Evolutionary conservation across 2,888 invertebrate species (phyloP).

Genomic region (Didymodactylos carnosus): DNA sequence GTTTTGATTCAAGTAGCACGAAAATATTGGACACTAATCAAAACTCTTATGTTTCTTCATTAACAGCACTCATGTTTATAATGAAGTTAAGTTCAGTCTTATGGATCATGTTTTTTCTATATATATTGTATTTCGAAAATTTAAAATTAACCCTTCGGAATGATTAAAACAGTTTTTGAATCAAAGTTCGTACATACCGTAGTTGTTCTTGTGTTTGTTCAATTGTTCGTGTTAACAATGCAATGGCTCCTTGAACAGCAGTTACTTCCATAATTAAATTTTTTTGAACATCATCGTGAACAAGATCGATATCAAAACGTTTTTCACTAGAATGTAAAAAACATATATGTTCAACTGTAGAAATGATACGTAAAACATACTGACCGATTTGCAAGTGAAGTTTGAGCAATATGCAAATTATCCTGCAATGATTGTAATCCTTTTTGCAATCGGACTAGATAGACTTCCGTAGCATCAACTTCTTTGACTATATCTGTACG

Average conservation of each 20-base stretch:
- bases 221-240: constrained; percentile 47
- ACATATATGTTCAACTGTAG: neutral
- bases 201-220: constrained; percentile 64
- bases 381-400: constrained; percentile 54
- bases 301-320: constrained; percentile 56
- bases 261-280: constrained; percentile 59
- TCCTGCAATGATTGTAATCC: constrained; percentile 49
- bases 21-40: no score
- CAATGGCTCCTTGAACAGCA: constrained; percentile 49
- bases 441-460: constrained; percentile 54
- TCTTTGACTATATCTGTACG: constrained; percentile 55
- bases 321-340: constrained; percentile 44
- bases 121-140: no score
- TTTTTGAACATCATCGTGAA: constrained; percentile 56
- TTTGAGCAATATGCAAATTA: constrained; percentile 32
- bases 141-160: no score
- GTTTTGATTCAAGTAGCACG: no score
- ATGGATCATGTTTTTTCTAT: no score
- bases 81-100: no score
- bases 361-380: constrained; percentile 2
- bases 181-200: no score
- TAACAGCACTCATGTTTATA: no score
- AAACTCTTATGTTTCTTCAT: no score
- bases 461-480: constrained; percentile 53
- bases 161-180: no score